Base-by-base conservation (phyloP, 2,888 invertebrate genomes). In the Lamellibrachia columna region DNA sequence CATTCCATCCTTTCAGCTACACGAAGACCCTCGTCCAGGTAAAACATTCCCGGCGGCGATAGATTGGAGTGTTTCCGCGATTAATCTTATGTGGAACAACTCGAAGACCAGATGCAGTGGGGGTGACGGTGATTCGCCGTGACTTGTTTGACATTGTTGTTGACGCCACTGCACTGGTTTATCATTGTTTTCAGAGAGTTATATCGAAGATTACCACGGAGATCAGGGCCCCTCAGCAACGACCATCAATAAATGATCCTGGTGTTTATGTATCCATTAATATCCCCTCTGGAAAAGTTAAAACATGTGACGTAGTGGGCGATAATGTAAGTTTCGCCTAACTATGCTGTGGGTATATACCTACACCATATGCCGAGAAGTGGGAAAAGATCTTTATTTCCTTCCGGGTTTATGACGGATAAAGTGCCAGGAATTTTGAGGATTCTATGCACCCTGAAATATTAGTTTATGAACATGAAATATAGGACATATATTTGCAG, bases 11-110 rank as follows among this genome's bases (percentile, higher is more conserved):
- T 7, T 52, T 93, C 11, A 91, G 93, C 28, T 93, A 92, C 90
- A 92, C 92, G 11, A 93, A 93, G 91, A 91, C 91, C 15, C 92
- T 93, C 11, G 93, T 93, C 52, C 93, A 93, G 93, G 93, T 93
- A 40, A 90, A 90, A 15, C 22, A 75, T 75, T 22, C 75, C 11
- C 75, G n/a, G 75, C 75, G 55, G 75, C 75, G 75, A 75, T 22
- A 75, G 15, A 6, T 22, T 75, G 75, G 75, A 75, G 75, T 75
- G n/a, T 75, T 75, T 75, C 75, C 75, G 22, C 75, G 75, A 22
- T 75, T 15, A 75, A 75, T 75, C 22, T 40, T 40, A 6, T 6
- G 15, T 75, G 75, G n/a, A 75, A 75, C 22, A n/a, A 58, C 58
- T 15, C 22, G 22, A 40, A 40, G 40, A 22, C 22, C 75, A 75